Percentiles rank a stretch among this genome's conserved stretches.
phyloP scores from a whole-genome alignment of 2,888 invertebrate species.

The Trisateles emortualis region DNA sequence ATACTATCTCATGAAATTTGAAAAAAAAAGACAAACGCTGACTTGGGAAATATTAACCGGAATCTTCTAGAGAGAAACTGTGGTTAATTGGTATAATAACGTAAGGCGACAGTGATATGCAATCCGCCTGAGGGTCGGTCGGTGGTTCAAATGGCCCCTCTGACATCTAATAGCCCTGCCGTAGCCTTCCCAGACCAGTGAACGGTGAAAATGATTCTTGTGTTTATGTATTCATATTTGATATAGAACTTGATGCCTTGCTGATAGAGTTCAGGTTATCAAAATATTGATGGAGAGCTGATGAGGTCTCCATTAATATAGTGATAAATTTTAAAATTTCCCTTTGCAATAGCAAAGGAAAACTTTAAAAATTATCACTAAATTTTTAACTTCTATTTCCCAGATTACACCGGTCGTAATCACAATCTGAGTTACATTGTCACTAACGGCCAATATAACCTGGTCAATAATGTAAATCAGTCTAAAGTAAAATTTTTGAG shows the following conservation, averaged over 20 bases:
- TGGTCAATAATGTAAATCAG: no score
- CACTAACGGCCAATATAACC: no score
- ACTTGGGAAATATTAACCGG: conserved; percentile 24
- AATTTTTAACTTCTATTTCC: no score
- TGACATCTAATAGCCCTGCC: conserved; percentile 37
- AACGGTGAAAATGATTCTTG: conserved; percentile 41
- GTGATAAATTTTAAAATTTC: no score
- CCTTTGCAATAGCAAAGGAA: no score
- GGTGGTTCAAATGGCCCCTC: conserved; percentile 37
- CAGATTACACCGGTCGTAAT: no score
- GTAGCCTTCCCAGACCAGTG: conserved; percentile 20
- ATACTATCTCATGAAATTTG: no score
- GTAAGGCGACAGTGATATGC: conserved; percentile 46
- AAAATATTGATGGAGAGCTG: conserved; percentile 5
- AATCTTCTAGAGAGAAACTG: conserved; percentile 15
- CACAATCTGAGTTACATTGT: no score
- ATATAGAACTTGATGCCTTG: conserved; percentile 6
- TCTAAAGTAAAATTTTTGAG: no score
- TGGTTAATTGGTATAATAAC: conserved; percentile 49
- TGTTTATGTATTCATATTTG: conserved; percentile 30
- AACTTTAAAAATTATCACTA: no score
- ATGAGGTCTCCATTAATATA: no score
- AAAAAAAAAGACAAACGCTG: conserved; percentile 29
- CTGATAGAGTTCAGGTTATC: conserved; percentile 2
- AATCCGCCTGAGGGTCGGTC: conserved; percentile 38